phyloP scores from a whole-genome alignment of 1,140 invertebrate species.

The Manduca sexta region DNA sequence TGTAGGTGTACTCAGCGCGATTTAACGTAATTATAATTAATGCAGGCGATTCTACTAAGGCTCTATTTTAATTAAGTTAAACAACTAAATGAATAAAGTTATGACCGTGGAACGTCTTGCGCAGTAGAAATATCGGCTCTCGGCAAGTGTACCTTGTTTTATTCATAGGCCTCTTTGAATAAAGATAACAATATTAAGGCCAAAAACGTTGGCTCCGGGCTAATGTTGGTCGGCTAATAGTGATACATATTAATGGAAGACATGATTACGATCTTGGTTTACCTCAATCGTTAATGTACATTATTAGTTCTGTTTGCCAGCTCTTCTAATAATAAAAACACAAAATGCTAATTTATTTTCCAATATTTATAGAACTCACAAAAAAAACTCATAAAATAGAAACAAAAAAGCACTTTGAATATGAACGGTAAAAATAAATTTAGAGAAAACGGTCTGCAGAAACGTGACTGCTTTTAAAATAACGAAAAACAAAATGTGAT shows the following conservation, averaged over 20 bases:
- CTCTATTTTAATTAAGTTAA: slow-evolving; percentile 44
- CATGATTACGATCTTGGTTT: slow-evolving; percentile 6
- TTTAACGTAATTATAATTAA: slow-evolving; percentile 17
- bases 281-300: too few relatives aligned
- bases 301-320: too few relatives aligned
- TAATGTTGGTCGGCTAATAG: slow-evolving; percentile 55
- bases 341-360: too few relatives aligned
- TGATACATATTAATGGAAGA: slow-evolving; percentile 57
- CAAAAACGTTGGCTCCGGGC: slow-evolving; percentile 35
- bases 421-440: slow-evolving; percentile 17
- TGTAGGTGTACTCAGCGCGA: neutral
- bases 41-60: slow-evolving; percentile 7
- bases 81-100: slow-evolving; percentile 52
- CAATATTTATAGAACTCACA: too few relatives aligned
- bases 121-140: slow-evolving; percentile 35
- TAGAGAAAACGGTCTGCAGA: slow-evolving; percentile 12
- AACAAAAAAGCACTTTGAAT: slow-evolving; percentile 11
- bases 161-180: slow-evolving; percentile 66
- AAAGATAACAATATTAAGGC: slow-evolving; percentile 68
- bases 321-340: too few relatives aligned
- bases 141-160: slow-evolving; percentile 48
- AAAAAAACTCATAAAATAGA: slow-evolving; percentile 1
- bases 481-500: slow-evolving; percentile 26
- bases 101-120: slow-evolving; percentile 37
- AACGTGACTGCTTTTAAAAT: slow-evolving; percentile 30